Evolutionary conservation across 2,113 vertebrate species (phyloP).

Genomic region (Nymphicus hollandicus): DNA sequence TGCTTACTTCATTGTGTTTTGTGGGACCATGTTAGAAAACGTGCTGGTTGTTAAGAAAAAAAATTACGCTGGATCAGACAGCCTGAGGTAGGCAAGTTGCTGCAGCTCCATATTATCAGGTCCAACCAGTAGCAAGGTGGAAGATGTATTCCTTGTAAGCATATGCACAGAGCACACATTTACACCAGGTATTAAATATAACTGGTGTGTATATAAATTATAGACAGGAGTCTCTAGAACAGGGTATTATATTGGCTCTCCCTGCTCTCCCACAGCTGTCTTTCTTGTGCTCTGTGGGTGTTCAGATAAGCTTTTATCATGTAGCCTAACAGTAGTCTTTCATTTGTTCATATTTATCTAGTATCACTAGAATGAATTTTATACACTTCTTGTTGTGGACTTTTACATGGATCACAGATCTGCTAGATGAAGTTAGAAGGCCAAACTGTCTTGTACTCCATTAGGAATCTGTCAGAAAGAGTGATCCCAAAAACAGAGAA

Average conservation of each 20-base stretch:
- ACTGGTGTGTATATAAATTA: neutral
- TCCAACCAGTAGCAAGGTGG: neutral
- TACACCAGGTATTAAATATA: neutral
- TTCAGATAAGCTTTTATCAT: neutral
- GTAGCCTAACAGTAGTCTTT: neutral
- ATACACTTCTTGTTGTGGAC: neutral
- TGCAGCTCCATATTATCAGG: neutral
- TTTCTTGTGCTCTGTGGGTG: neutral
- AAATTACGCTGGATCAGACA: neutral
- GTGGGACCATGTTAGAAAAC: neutral
- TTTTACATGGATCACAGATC: neutral
- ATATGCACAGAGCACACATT: neutral
- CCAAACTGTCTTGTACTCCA: neutral
- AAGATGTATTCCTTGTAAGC: neutral
- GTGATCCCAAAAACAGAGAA: rapidly evolving
- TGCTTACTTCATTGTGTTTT: neutral
- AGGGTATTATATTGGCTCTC: neutral
- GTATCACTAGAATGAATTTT: neutral
- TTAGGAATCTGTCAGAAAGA: neutral
- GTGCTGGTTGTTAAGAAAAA: neutral
- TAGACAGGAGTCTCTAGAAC: neutral
- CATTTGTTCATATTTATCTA: neutral
- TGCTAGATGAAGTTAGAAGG: neutral
- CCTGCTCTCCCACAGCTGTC: rapidly evolving
- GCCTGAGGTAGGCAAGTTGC: neutral